phyloP scores from a whole-genome alignment of 2,797 vertebrate genomes.

The Sebastiscus tertius region DNA sequence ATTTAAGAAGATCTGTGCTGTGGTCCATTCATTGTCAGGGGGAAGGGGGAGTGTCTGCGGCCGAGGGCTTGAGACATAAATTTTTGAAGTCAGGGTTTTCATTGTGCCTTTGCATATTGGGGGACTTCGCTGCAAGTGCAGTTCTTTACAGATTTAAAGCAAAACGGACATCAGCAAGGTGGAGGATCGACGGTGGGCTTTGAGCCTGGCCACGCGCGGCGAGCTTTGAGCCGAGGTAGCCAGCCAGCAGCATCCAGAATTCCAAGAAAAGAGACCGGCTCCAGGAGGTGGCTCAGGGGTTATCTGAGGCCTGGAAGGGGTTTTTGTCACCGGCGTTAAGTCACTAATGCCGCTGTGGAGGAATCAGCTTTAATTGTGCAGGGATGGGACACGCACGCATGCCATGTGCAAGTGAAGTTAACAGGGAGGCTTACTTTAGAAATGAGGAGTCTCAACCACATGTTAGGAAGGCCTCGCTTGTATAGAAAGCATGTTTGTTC shows the following conservation, averaged over 20 bases:
- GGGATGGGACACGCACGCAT: slow-evolving; percentile 17
- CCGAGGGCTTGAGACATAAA: slow-evolving; percentile 78
- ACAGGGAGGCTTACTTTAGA: slow-evolving; percentile 34
- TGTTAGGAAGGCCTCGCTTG: slow-evolving; percentile 16
- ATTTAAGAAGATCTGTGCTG: slow-evolving; percentile 84
- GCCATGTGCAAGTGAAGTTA: slow-evolving; percentile 12
- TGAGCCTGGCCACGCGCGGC: slow-evolving; percentile 9
- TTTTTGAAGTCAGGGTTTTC: slow-evolving; percentile 84
- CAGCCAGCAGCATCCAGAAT: slow-evolving; percentile 20
- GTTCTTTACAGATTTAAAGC: slow-evolving; percentile 79
- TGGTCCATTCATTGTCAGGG: slow-evolving; percentile 78
- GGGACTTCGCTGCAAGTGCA: slow-evolving; percentile 83
- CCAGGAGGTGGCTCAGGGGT: slow-evolving; percentile 69
- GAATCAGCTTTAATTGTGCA: slow-evolving; percentile 72
- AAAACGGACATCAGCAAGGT: slow-evolving; percentile 83
- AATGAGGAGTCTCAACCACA: slow-evolving; percentile 20
- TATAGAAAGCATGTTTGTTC: slow-evolving; percentile 14
- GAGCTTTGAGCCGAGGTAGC: slow-evolving; percentile 49
- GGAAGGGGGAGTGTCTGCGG: slow-evolving; percentile 64
- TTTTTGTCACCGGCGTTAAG: slow-evolving; percentile 48
- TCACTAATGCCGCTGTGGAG: slow-evolving; percentile 68
- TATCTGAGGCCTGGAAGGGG: slow-evolving; percentile 66
- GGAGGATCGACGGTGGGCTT: slow-evolving; percentile 58
- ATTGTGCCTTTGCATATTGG: slow-evolving; percentile 82
- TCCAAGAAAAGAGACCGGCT: slow-evolving; percentile 29